phyloP scores from a whole-genome alignment of 1,140 invertebrate genomes.

The Potamilus streckersoni region DNA sequence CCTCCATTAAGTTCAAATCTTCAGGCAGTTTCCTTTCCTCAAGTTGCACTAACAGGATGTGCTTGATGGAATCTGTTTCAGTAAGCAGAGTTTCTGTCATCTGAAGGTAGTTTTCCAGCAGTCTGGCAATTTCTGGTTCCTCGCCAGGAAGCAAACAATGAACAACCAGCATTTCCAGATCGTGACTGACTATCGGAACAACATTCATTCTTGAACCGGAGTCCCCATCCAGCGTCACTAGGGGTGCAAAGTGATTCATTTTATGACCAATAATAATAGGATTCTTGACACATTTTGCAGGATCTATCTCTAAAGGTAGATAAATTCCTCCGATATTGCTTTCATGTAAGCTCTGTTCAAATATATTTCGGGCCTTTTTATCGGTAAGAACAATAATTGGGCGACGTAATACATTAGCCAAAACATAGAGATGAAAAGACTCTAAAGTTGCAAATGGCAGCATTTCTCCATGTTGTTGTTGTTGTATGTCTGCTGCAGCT shows the following conservation, averaged over 20 bases:
- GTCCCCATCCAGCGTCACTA: slow-evolving; percentile 63
- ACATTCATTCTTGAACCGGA: slow-evolving; percentile 37
- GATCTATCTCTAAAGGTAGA: slow-evolving; percentile 80
- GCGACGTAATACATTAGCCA: slow-evolving; percentile 84
- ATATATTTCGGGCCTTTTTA: slow-evolving; percentile 53
- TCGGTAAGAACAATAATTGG: slow-evolving; percentile 91
- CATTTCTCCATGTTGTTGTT: slow-evolving; percentile 6
- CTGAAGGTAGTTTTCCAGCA: slow-evolving; percentile 53
- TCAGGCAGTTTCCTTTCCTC: slow-evolving; percentile 30
- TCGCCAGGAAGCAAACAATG: slow-evolving; percentile 51
- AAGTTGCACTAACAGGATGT: slow-evolving; percentile 41
- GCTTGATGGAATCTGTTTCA: slow-evolving; percentile 15
- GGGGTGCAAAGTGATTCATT: slow-evolving; percentile 86
- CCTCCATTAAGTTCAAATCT: slow-evolving; percentile 41
- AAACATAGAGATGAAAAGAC: slow-evolving; percentile 84
- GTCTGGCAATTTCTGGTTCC: slow-evolving; percentile 39
- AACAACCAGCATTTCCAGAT: slow-evolving; percentile 43
- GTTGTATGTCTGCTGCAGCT: slow-evolving; percentile 28
- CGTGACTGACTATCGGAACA: slow-evolving; percentile 50
- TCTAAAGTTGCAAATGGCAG: slow-evolving; percentile 81
- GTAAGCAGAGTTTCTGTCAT: slow-evolving; percentile 45
- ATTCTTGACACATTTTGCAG: slow-evolving; percentile 73
- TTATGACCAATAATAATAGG: slow-evolving; percentile 81
- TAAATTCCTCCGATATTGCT: slow-evolving; percentile 85
- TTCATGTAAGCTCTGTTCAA: slow-evolving; percentile 69